phyloP scores from a whole-genome alignment of 2,113 vertebrate genomes.

The Cacatua alba region DNA sequence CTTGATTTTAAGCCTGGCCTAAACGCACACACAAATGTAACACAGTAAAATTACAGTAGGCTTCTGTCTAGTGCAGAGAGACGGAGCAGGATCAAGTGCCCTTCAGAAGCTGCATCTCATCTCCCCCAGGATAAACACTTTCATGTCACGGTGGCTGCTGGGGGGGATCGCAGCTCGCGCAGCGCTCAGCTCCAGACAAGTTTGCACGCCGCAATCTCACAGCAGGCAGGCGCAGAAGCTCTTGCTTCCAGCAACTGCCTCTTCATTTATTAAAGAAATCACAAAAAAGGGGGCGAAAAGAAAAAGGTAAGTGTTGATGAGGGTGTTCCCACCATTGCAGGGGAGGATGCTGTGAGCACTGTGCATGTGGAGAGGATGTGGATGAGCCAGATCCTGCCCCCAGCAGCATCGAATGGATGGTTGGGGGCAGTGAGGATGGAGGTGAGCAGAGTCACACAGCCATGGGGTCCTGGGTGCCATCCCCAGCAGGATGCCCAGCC shows the following conservation, averaged over 20 bases:
- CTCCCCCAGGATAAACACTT: conserved; percentile 54
- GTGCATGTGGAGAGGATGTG: accelerated
- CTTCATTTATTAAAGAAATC: not conserved
- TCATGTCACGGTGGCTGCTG: not conserved
- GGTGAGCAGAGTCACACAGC: not conserved
- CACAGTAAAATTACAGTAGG: not conserved
- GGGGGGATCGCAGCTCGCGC: not conserved
- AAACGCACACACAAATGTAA: not conserved
- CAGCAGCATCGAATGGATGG: accelerated
- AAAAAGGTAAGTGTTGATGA: not conserved
- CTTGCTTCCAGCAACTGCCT: not conserved
- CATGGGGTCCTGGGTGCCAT: not conserved
- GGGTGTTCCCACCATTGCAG: not conserved
- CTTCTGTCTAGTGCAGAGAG: not conserved
- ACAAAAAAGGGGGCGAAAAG: accelerated
- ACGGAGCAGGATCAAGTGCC: not conserved
- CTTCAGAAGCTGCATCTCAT: conserved; percentile 34
- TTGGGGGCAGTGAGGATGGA: not conserved
- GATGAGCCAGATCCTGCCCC: not conserved
- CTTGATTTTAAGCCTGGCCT: not conserved
- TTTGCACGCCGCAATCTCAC: not conserved
- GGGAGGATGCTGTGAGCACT: not conserved
- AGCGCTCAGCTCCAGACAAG: not conserved
- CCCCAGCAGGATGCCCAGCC: not conserved
- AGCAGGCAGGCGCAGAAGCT: not conserved